Percentiles rank a stretch among this genome's conserved stretches.
Conservation (phyloP, 2,888 invertebrate genomes). For the Aporophyla nigra region DNA sequence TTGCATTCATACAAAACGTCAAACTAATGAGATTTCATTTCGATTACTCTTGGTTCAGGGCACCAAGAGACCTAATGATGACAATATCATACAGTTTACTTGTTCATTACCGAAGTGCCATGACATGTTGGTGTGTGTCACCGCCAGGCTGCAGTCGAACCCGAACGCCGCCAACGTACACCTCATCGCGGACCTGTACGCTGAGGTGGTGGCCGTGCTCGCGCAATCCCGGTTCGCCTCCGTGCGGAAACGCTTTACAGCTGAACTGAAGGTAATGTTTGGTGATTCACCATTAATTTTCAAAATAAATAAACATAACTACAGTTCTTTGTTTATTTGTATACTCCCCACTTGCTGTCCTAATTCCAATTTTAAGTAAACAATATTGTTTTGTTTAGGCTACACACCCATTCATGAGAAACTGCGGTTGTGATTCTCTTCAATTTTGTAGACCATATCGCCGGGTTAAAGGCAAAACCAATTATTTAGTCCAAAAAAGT, state of each 20-base stretch:
- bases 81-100: neutral
- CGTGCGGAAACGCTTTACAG: constrained; percentile 97
- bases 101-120: neutral
- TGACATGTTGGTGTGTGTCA: neutral
- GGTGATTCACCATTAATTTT: neutral
- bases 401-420: neutral
- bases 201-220: constrained; percentile 98
- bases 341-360: neutral
- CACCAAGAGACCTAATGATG: neutral
- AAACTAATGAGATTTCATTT: neutral
- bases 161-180: constrained; percentile 99
- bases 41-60: neutral
- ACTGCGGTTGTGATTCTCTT: neutral
- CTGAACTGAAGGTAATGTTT: constrained; percentile 94
- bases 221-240: constrained; percentile 98
- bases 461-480: too few species aligned
- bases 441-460: neutral
- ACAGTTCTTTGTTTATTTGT: neutral
- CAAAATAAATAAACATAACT: neutral
- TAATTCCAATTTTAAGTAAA: neutral
- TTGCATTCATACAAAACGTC: neutral
- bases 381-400: neutral
- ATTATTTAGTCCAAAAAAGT: too few species aligned
- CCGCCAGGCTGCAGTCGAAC: constrained; percentile 95
- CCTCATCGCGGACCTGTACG: constrained; percentile 99